Base-by-base conservation (phyloP, 2,888 invertebrate genomes). In the Latrodectus elegans region DNA sequence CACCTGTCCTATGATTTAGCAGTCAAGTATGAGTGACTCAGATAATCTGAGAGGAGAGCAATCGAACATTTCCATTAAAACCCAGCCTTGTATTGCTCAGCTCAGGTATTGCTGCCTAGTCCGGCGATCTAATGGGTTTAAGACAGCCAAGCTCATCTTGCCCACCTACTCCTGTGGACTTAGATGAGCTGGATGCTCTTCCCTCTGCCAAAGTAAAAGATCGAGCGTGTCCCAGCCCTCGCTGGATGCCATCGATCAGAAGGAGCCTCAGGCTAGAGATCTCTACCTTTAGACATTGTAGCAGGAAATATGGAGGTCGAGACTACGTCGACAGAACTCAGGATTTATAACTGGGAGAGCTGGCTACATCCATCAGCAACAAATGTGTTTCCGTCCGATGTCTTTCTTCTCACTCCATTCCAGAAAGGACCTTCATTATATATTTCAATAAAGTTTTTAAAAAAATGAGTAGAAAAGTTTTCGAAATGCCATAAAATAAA, bases 221-320 rank as follows among this genome's bases (percentile, higher is more conserved):
- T 86, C 55, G 86, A 86, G 81, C 67, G 15, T 86, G 86, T 86
- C 86, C 81, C 76, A 65, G 65, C 71, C 71, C 70, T 26, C 86
- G 71, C 81, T 68, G 64, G 22, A 55, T 67, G 14, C 81, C 86
- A 86, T 86, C 86, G 81, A 86, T 86, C 86, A 86, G 76, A 75
- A 64, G 64, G 68, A 60, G 85, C 79, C 78, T 68, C 65, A 78
- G 78, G 84, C 84, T 74, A 64, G 68, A 84, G 78, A 76, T 77
- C 79, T 74, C 68, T 74, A 79, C 52, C 85, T 80, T 60, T 78
- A 77, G 73, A 84, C 74, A 82, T 82, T 77, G 70, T 73, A 75
- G 79, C 80, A 85, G 79, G 85, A 85, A 85, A 85, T 85, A 85
- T 85, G 80, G 80, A 85, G 60, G 85, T 85, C 75, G 75, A 81